Conservation (phyloP, 2,113 vertebrate species). For the Callithrix jacchus region DNA sequence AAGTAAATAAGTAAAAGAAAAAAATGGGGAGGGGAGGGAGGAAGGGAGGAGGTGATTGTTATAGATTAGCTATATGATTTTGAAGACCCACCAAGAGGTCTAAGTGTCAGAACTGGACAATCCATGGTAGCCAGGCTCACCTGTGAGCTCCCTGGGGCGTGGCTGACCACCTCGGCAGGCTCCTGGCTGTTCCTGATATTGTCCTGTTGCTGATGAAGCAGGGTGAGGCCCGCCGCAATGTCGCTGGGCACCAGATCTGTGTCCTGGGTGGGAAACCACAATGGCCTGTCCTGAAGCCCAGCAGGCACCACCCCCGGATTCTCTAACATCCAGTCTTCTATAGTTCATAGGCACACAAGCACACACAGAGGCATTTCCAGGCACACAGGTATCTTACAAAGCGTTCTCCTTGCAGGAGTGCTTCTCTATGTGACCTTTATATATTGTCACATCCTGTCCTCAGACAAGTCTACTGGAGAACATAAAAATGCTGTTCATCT, state of each 20-base stretch:
- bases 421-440: not conserved
- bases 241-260: constrained; percentile 97
- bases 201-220: constrained; percentile 97
- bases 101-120: not conserved
- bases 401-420: not conserved
- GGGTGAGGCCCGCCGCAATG: constrained; percentile 94
- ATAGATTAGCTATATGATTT: no score
- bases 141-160: constrained; percentile 83
- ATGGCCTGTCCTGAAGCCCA: not conserved
- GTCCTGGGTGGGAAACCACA: constrained; percentile 85
- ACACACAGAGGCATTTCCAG: rapidly evolving
- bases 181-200: constrained; percentile 88
- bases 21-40: no score
- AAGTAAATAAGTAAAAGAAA: no score
- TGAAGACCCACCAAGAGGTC: not conserved
- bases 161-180: constrained; percentile 83
- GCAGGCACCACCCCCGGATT: rapidly evolving
- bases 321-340: not conserved
- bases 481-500: not conserved
- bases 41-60: no score
- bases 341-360: rapidly evolving
- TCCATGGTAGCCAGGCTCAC: constrained; percentile 81
- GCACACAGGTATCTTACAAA: not conserved
- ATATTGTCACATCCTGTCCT: not conserved
- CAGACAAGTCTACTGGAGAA: not conserved